Percentiles rank a stretch among this genome's conserved stretches.
phyloP scores from a whole-genome alignment of 1,140 invertebrate genomes.

The Chironomus striatipennis region DNA sequence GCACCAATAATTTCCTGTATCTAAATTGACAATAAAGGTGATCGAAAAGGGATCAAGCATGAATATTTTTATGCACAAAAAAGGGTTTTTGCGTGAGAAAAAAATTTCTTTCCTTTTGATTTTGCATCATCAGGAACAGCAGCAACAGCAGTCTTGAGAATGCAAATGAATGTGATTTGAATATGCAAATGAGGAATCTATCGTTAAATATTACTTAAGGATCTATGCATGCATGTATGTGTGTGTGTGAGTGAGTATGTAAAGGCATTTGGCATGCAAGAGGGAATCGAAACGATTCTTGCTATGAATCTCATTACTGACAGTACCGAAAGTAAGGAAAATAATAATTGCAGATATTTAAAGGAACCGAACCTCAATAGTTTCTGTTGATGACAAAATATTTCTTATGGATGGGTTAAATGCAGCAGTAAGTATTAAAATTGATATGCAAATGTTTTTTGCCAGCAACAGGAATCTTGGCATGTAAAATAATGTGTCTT shows the following conservation, averaged over 20 bases:
- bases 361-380: background rate
- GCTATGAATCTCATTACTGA: background rate
- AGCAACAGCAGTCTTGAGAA: background rate
- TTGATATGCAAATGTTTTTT: background rate
- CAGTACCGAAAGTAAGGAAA: background rate
- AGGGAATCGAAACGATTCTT: background rate
- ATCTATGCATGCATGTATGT: background rate
- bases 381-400: background rate
- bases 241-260: background rate
- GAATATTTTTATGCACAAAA: background rate
- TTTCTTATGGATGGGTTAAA: background rate
- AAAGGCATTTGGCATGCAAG: background rate
- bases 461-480: background rate
- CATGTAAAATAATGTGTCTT: no score
- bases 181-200: slow-evolving; percentile 15
- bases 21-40: background rate
- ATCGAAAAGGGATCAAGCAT: background rate
- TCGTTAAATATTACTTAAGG: background rate
- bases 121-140: no score
- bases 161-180: slow-evolving; percentile 3
- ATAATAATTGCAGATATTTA: background rate
- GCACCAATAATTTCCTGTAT: background rate
- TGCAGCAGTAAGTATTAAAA: background rate
- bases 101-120: background rate
- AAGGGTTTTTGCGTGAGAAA: background rate